These are phyloP conservation scores for Pseudomyrmex sp. DNA, from an alignment of 1,140 invertebrate genomes.

Conservation along the genomic window DNA sequence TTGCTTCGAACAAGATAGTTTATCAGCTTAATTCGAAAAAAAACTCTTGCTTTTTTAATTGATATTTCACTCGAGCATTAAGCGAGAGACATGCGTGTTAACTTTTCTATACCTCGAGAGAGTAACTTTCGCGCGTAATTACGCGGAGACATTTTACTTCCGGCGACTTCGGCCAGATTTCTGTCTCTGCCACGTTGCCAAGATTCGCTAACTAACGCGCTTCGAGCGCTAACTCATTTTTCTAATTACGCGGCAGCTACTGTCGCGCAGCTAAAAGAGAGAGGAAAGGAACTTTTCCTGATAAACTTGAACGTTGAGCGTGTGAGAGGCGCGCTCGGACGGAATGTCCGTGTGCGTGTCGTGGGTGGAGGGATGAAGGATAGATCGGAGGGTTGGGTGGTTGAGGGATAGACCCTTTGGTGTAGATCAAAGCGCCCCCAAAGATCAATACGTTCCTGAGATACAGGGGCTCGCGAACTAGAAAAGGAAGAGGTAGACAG, in stretches of 20 bases:
- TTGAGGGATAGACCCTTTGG: conserved; percentile 75
- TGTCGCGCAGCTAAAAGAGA: conserved; percentile 61
- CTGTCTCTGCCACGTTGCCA: conserved; percentile 53
- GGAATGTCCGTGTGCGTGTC: conserved; percentile 61
- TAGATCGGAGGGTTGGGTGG: conserved; percentile 49
- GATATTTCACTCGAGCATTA: conserved; percentile 18
- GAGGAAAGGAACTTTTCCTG: conserved; percentile 70
- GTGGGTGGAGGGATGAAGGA: conserved; percentile 49
- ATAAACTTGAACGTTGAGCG: conserved; percentile 80
- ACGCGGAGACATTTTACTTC: conserved; percentile 60
- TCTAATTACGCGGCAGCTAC: conserved; percentile 81
- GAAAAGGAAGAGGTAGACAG: conserved; percentile 22
- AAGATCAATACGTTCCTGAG: conserved; percentile 81
- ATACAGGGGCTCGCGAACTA: conserved; percentile 57
- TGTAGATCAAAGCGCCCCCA: conserved; percentile 82
- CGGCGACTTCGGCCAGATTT: conserved; percentile 67
- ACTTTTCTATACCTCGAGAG: conserved; percentile 32
- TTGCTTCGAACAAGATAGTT: too few relatives aligned
- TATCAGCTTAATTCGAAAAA: too few relatives aligned
- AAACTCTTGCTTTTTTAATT: not conserved
- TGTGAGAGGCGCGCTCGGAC: conserved; percentile 62
- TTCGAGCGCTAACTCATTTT: conserved; percentile 82
- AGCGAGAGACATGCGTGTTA: not conserved
- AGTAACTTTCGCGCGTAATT: conserved; percentile 32
- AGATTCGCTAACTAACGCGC: conserved; percentile 67